Evolutionary conservation across 2,888 invertebrate species (phyloP).

Genomic region (Drosophila phalerata): DNA sequence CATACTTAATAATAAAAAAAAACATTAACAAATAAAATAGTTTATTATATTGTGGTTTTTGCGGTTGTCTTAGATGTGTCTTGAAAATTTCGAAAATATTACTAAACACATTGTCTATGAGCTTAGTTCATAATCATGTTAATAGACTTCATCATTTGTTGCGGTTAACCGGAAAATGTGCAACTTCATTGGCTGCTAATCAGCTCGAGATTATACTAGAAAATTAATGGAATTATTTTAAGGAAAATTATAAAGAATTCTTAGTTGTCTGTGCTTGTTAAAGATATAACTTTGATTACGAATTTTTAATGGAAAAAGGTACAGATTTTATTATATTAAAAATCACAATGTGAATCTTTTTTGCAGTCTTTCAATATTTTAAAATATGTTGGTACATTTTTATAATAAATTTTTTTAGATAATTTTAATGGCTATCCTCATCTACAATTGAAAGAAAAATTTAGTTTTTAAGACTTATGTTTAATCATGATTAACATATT

Average conservation of each 20-base stretch:
- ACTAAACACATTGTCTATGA: conserved; percentile 18
- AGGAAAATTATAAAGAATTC: background rate
- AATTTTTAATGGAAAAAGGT: background rate
- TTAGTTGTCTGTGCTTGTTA: background rate
- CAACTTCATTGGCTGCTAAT: conserved; percentile 24
- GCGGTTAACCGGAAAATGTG: conserved; percentile 37
- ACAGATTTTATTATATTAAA: no score
- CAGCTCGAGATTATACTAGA: conserved; percentile 9
- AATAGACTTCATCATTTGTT: conserved; percentile 27
- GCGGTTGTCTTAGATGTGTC: conserved; percentile 40
- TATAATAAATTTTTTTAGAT: no score
- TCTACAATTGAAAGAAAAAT: background rate
- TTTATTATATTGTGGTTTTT: conserved; percentile 43
- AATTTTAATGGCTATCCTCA: no score
- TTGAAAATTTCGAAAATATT: conserved; percentile 17
- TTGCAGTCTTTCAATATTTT: no score
- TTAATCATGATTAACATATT: background rate
- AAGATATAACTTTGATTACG: background rate
- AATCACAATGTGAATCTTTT: no score
- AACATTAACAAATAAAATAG: conserved; percentile 27
- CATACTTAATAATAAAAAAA: conserved; percentile 31
- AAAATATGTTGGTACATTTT: no score
- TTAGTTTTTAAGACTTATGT: background rate
- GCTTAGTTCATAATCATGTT: conserved; percentile 7
- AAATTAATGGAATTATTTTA: conserved; percentile 10